These are phyloP conservation scores for Cecidostiba fungosa DNA, from an alignment of 2,888 invertebrate genomes.

Conservation along the genomic window DNA sequence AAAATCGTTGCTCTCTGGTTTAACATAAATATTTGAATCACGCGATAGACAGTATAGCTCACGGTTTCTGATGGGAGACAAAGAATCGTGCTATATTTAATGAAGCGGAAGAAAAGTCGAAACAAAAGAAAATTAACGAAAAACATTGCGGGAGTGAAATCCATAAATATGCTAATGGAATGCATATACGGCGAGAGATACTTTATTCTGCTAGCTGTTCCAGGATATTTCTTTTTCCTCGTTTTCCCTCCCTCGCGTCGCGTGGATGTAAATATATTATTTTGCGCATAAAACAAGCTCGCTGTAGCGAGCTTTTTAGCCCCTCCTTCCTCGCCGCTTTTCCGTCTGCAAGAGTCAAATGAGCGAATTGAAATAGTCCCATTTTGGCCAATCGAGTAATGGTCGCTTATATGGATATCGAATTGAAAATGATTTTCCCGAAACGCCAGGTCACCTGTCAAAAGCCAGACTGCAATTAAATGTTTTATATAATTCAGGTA, in stretches of 20 bases:
- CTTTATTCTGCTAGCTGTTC: background rate
- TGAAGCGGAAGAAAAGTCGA: background rate
- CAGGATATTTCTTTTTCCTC: background rate
- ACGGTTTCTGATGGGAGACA: background rate
- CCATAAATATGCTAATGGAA: slow-evolving; percentile 44
- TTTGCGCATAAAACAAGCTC: background rate
- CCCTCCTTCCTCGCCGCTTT: background rate
- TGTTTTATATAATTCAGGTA: slow-evolving; percentile 20
- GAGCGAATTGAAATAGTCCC: slow-evolving; percentile 27
- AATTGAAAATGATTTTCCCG: slow-evolving; percentile 27
- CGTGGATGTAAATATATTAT: slow-evolving; percentile 3
- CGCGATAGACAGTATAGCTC: too few relatives aligned
- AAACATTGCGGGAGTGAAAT: background rate
- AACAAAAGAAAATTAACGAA: background rate
- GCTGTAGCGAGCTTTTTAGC: slow-evolving; percentile 26
- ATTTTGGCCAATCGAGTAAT: background rate
- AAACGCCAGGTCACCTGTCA: too few relatives aligned
- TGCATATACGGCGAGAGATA: too few relatives aligned
- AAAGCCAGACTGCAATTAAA: background rate
- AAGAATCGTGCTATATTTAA: background rate
- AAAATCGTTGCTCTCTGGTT: too few relatives aligned
- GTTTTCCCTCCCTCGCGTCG: background rate
- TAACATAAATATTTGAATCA: too few relatives aligned
- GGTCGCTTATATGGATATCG: background rate
- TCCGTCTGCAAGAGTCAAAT: background rate